A percentile compares a stretch with the other conserved stretches of the same genome.
Evolutionary conservation across 2,888 invertebrate genomes (phyloP).

Genomic region (Drosophila neotestacea): DNA sequence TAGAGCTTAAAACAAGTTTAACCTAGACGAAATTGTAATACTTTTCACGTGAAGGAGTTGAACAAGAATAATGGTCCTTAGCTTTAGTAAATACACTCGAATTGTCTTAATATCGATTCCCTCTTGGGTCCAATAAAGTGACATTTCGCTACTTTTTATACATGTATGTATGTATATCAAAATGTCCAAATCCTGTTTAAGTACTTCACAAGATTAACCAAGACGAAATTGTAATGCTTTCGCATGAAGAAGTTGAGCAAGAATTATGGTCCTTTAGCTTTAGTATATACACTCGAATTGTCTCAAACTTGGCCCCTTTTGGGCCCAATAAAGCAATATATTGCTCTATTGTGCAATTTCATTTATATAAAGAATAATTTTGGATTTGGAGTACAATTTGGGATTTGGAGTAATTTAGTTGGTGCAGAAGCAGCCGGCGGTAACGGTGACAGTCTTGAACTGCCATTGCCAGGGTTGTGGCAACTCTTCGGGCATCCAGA

Average conservation of each 20-base stretch:
- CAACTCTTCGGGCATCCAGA: constrained; percentile 45
- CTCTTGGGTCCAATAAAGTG: constrained; percentile 52
- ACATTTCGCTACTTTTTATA: constrained; percentile 1
- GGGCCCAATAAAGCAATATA: constrained; percentile 51
- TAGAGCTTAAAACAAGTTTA: too few relatives aligned
- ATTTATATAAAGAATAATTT: constrained; percentile 18
- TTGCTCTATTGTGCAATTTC: constrained; percentile 45
- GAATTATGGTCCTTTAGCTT: constrained; percentile 19
- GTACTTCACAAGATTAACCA: neutral
- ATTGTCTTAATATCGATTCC: constrained; percentile 32
- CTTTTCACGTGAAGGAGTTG: constrained; percentile 12
- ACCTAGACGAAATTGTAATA: neutral
- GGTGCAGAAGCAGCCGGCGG: constrained; percentile 84
- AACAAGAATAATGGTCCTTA: constrained; percentile 9
- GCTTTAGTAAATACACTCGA: constrained; percentile 40
- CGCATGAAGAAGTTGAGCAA: neutral
- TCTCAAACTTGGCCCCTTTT: constrained; percentile 26
- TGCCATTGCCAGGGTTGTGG: constrained; percentile 71
- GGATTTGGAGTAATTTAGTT: constrained; percentile 35
- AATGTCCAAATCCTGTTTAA: neutral
- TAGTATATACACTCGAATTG: constrained; percentile 40
- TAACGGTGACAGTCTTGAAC: constrained; percentile 83
- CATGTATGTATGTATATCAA: neutral
- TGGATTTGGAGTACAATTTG: neutral
- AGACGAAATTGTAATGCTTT: neutral